Percentiles rank a stretch among this genome's conserved stretches.
These are phyloP conservation scores for Drosophila busckii DNA, from an alignment of 1,140 invertebrate genomes.

Conservation along the genomic window DNA sequence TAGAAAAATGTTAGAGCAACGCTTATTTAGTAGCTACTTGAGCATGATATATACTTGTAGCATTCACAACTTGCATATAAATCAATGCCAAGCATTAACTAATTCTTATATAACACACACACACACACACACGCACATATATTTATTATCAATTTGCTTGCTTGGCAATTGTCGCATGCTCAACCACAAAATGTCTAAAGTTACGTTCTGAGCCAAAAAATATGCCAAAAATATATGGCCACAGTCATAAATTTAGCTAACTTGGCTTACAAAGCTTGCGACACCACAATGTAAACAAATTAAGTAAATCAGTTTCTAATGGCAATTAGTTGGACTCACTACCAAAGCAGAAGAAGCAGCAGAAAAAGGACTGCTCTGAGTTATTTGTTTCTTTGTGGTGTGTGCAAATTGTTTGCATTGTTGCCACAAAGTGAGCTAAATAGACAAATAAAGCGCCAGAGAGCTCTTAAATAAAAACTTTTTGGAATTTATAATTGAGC, in stretches of 20 bases:
- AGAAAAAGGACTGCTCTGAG: slow-evolving; percentile 10
- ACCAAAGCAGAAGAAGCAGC: too few relatives aligned
- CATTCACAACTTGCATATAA: slow-evolving; percentile 37
- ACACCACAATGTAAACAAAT: slow-evolving; percentile 67
- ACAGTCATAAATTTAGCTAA: slow-evolving; percentile 53
- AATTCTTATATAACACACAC: too few relatives aligned
- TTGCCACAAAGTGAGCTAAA: slow-evolving; percentile 31
- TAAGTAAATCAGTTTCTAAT: slow-evolving; percentile 68
- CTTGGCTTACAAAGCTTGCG: slow-evolving; percentile 36
- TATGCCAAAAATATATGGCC: slow-evolving; percentile 59
- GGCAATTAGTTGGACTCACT: slow-evolving; percentile 43
- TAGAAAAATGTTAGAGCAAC: slow-evolving; percentile 48
- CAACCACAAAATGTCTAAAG: slow-evolving; percentile 59
- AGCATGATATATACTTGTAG: slow-evolving; percentile 45
- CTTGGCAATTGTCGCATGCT: slow-evolving; percentile 28
- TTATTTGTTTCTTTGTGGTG: slow-evolving; percentile 56
- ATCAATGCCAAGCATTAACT: too few relatives aligned
- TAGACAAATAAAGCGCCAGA: slow-evolving; percentile 43
- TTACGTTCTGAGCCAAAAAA: slow-evolving; percentile 49
- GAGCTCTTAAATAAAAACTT: not conserved
- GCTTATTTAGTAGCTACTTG: slow-evolving; percentile 50
- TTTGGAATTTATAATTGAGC: too few relatives aligned
- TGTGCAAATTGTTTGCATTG: slow-evolving; percentile 28
- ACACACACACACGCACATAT: too few relatives aligned
- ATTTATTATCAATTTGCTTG: slow-evolving; percentile 36